Percentiles rank a stretch among this genome's conserved stretches.
phyloP scores from a whole-genome alignment of 1,140 invertebrate genomes.

The Pristionchus pacificus region DNA sequence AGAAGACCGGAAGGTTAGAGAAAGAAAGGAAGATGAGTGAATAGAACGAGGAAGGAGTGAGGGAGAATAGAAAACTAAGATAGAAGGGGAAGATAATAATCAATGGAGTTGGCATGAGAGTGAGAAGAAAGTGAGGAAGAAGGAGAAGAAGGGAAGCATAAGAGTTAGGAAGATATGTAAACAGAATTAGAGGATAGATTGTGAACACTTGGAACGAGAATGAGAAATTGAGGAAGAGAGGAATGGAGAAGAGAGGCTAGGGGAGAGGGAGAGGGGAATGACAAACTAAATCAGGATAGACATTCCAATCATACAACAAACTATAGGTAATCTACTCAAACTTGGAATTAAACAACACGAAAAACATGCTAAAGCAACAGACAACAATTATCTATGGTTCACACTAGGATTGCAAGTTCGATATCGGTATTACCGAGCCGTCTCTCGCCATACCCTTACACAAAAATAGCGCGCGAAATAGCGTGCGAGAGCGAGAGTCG shows the following conservation, averaged over 20 bases:
- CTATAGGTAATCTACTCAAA: too few species aligned
- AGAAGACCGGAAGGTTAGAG: neutral
- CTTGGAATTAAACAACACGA: too few species aligned
- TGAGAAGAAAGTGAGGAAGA: neutral
- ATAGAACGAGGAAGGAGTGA: neutral
- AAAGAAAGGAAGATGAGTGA: neutral
- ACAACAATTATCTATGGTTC: too few species aligned
- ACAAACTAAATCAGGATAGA: too few species aligned
- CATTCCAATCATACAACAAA: too few species aligned
- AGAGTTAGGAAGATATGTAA: neutral
- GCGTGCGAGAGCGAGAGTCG: too few species aligned
- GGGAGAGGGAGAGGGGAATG: too few species aligned
- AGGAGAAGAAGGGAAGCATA: neutral
- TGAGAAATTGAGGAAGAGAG: neutral
- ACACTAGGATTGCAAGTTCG: too few species aligned
- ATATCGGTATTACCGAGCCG: too few species aligned
- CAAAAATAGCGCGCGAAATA: too few species aligned
- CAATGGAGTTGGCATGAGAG: neutral
- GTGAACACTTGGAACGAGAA: neutral
- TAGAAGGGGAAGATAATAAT: constrained; percentile 1
- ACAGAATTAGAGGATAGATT: neutral
- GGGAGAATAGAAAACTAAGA: neutral
- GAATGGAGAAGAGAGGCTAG: neutral
- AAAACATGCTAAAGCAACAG: too few species aligned
- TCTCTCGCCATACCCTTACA: too few species aligned